These are phyloP conservation scores for Pheosia tremula DNA, from an alignment of 2,888 invertebrate genomes.

Conservation along the genomic window DNA sequence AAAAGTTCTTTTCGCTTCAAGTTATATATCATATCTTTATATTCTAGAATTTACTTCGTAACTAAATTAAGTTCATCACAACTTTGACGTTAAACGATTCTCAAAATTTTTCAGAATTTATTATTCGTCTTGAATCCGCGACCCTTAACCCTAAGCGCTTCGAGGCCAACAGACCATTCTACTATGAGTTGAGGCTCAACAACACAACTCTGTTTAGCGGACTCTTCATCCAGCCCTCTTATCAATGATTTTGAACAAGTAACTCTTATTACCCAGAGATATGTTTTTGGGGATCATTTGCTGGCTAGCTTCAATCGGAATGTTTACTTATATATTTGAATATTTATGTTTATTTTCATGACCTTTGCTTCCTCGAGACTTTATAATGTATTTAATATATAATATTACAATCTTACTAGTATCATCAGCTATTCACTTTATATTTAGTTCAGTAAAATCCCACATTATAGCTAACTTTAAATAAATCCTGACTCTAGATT, in stretches of 20 bases:
- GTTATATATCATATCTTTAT: no score
- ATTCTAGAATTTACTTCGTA: no score
- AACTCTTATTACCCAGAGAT: not conserved
- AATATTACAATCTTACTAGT: no score
- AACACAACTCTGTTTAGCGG: constrained; percentile 3
- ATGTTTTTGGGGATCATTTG: not conserved
- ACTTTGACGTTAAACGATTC: not conserved
- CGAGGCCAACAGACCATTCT: constrained; percentile 2
- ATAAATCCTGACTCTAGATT: no score
- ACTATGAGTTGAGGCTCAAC: constrained; percentile 1
- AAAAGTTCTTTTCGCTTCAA: no score
- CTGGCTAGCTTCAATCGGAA: not conserved
- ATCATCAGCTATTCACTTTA: no score
- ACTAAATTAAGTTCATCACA: no score
- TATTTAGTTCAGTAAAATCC: no score
- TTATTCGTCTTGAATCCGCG: not conserved
- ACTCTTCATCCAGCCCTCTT: constrained; percentile 3
- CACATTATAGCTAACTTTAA: no score
- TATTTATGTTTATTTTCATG: no score
- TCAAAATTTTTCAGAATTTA: not conserved
- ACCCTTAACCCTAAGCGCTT: not conserved
- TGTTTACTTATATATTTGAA: not conserved
- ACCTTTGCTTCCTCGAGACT: no score
- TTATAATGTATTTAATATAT: no score
- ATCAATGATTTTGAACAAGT: not conserved